Evolutionary conservation across 2,113 vertebrate genomes (phyloP).

Genomic region (Brachyhypopomus occidentalis): DNA sequence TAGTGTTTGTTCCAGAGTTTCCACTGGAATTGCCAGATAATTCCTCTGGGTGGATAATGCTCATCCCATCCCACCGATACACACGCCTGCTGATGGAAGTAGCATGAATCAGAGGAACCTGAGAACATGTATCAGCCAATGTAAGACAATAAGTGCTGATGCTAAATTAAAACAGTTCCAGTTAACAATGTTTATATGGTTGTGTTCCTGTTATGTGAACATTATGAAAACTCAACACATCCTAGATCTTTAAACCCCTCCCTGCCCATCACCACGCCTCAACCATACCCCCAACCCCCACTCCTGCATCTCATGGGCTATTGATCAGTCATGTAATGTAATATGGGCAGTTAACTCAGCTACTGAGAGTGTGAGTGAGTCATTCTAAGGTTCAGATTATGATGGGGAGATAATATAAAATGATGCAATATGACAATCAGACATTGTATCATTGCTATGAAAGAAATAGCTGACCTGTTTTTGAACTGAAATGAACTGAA

Average conservation of each 20-base stretch:
- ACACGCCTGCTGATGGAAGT: neutral
- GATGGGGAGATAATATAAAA: conserved; percentile 25
- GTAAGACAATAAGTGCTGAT: neutral
- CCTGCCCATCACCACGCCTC: neutral
- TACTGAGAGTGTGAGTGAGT: conserved; percentile 33
- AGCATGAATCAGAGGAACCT: conserved; percentile 1
- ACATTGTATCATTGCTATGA: neutral
- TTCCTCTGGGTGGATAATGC: neutral
- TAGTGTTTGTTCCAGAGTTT: too few relatives aligned
- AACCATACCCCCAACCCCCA: neutral
- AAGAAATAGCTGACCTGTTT: neutral
- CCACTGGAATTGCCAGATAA: too few relatives aligned
- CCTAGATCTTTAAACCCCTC: conserved; percentile 19
- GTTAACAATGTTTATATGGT: conserved; percentile 9
- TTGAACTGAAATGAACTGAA: neutral
- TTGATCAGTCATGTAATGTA: conserved; percentile 45
- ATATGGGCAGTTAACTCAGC: conserved; percentile 46
- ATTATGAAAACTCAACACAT: conserved; percentile 37
- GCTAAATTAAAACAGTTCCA: conserved; percentile 13
- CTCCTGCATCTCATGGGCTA: conserved; percentile 44
- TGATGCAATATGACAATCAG: conserved; percentile 27
- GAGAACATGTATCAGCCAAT: neutral
- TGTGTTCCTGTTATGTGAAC: conserved; percentile 31
- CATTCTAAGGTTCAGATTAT: conserved; percentile 13
- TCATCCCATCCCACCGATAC: neutral